A percentile compares a stretch with the other conserved stretches of the same genome.
Conservation (phyloP, 2,888 invertebrate species). For the Melikaiella ostensackeni region DNA sequence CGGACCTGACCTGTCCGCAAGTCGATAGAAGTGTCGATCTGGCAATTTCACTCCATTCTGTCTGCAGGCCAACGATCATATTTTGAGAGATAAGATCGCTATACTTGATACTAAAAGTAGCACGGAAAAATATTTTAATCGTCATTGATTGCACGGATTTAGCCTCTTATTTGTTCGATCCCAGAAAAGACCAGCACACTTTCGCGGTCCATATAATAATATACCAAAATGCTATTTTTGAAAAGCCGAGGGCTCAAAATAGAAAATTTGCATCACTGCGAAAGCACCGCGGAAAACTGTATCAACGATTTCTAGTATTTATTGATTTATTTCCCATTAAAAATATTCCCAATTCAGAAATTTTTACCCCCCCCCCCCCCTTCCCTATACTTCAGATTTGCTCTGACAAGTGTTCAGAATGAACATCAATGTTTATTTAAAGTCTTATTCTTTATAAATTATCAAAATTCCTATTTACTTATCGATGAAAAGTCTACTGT, state of each 20-base stretch:
- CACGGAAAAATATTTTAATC: slow-evolving; percentile 14
- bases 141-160: slow-evolving; percentile 9
- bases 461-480: too few relatives aligned
- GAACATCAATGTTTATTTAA: too few relatives aligned
- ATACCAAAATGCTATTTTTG: slow-evolving; percentile 27
- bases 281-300: not conserved
- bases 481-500: too few relatives aligned
- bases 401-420: too few relatives aligned
- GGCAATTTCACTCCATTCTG: slow-evolving; percentile 16
- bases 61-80: slow-evolving; percentile 24
- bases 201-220: slow-evolving; percentile 24
- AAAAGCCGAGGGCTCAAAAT: slow-evolving; percentile 18
- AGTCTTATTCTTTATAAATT: too few relatives aligned
- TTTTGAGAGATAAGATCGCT: slow-evolving; percentile 30
- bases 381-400: too few relatives aligned
- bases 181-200: slow-evolving; percentile 1
- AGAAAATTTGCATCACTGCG: slow-evolving; percentile 8
- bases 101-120: slow-evolving; percentile 10
- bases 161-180: slow-evolving; percentile 25
- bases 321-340: not conserved
- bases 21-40: slow-evolving; percentile 23
- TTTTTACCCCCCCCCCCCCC: too few relatives aligned
- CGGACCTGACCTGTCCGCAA: slow-evolving; percentile 10
- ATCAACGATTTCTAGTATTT: not conserved
- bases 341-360: not conserved